Percentiles rank a stretch among this genome's conserved stretches.
Conservation (phyloP, 2,888 invertebrate genomes). For the Crepidodera aurea region DNA sequence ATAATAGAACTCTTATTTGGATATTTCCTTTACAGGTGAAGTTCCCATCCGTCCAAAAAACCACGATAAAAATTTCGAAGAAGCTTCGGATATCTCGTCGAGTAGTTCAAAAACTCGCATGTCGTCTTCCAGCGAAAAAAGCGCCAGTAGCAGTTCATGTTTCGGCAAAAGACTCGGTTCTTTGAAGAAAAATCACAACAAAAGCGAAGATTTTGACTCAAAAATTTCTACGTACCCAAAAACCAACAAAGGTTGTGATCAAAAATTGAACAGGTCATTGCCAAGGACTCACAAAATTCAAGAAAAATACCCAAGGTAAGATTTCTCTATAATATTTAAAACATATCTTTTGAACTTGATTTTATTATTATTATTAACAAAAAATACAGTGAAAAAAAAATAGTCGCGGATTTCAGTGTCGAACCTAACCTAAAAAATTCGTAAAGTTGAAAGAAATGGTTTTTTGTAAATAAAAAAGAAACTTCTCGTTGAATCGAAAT, state of each 20-base stretch:
- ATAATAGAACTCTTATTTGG: constrained; percentile 18
- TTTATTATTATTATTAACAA: no score
- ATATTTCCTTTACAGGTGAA: constrained; percentile 51
- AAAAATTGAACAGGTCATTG: constrained; percentile 55
- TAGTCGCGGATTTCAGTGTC: no score
- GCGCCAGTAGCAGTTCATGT: constrained; percentile 54
- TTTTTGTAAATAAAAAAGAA: no score
- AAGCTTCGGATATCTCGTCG: constrained; percentile 35
- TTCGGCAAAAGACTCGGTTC: constrained; percentile 59
- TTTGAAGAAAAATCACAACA: constrained; percentile 52
- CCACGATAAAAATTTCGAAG: constrained; percentile 36
- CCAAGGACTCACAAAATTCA: constrained; percentile 56
- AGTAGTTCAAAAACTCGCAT: constrained; percentile 42
- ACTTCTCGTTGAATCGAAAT: no score
- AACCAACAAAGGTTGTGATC: constrained; percentile 49
- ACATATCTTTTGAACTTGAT: no score
- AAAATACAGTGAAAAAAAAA: no score
- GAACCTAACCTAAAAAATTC: no score
- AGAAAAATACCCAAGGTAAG: constrained; percentile 34
- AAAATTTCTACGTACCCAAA: constrained; percentile 56
- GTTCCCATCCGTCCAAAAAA: constrained; percentile 55
- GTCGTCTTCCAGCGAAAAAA: constrained; percentile 47
- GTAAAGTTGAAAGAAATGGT: no score
- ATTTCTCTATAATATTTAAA: background rate
- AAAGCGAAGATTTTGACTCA: constrained; percentile 47